phyloP scores from a whole-genome alignment of 2,797 vertebrate genomes.

The Aplochiton taeniatus region DNA sequence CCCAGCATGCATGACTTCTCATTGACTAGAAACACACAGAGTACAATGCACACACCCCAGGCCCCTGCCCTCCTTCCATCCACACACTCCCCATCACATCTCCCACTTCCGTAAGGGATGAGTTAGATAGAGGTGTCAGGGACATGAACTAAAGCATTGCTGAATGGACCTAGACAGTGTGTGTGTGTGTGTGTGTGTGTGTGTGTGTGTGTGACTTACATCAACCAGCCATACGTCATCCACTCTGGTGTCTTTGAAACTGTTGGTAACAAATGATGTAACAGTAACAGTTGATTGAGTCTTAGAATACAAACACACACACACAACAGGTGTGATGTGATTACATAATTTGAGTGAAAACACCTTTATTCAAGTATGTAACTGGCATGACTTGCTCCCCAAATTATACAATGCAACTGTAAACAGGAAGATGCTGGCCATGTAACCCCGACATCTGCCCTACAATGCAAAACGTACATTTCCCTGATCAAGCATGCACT shows the following conservation, averaged over 20 bases:
- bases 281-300: not conserved
- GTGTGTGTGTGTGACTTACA: slow-evolving; percentile 66
- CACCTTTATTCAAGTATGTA: no score
- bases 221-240: slow-evolving; percentile 81
- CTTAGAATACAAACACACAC: no score
- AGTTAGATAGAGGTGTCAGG: slow-evolving; percentile 38
- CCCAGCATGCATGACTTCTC: slow-evolving; percentile 68
- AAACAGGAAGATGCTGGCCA: no score
- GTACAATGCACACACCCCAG: not conserved
- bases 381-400: no score
- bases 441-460: no score
- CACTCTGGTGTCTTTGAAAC: slow-evolving; percentile 78
- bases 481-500: no score
- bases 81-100: slow-evolving; percentile 14
- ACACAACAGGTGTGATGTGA: no score
- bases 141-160: slow-evolving; percentile 34
- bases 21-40: slow-evolving; percentile 51
- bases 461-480: no score
- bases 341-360: no score
- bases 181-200: slow-evolving; percentile 4
- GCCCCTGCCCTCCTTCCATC: slow-evolving; percentile 21
- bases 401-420: no score
- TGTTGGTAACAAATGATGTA: slow-evolving; percentile 36
- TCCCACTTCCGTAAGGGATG: slow-evolving; percentile 59
- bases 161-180: slow-evolving; percentile 44